phyloP scores from a whole-genome alignment of 2,113 vertebrate genomes.

The Halichoerus grypus region DNA sequence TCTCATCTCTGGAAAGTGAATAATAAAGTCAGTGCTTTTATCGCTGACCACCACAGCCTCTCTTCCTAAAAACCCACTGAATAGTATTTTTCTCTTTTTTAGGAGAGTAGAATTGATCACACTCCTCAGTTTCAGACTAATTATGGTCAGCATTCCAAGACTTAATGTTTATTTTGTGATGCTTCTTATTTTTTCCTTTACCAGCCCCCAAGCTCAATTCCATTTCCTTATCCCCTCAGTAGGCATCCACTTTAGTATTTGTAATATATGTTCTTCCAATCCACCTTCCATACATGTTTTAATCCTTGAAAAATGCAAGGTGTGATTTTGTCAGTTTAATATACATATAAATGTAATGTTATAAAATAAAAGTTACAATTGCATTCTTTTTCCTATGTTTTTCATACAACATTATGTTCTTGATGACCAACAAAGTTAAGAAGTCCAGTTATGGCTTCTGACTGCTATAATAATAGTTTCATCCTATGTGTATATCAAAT shows the following conservation, averaged over 20 bases:
- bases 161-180: neutral
- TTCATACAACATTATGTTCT: neutral
- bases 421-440: neutral
- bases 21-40: neutral
- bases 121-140: neutral
- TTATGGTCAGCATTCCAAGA: neutral
- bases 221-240: neutral
- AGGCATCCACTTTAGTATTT: neutral
- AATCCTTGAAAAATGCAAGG: neutral
- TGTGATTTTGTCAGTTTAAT: neutral
- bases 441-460: neutral
- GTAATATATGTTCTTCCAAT: neutral
- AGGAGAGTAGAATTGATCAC: neutral
- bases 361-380: neutral
- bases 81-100: neutral
- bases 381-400: neutral
- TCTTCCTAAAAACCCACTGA: neutral
- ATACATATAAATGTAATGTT: neutral
- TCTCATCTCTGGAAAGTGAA: neutral
- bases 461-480: neutral
- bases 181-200: neutral
- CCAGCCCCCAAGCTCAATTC: neutral
- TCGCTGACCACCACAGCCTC: neutral
- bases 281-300: neutral
- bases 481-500: neutral